Percentiles rank a stretch among this genome's conserved stretches.
Conservation (phyloP, 2,113 vertebrate genomes). For the Chunga burmeisteri region DNA sequence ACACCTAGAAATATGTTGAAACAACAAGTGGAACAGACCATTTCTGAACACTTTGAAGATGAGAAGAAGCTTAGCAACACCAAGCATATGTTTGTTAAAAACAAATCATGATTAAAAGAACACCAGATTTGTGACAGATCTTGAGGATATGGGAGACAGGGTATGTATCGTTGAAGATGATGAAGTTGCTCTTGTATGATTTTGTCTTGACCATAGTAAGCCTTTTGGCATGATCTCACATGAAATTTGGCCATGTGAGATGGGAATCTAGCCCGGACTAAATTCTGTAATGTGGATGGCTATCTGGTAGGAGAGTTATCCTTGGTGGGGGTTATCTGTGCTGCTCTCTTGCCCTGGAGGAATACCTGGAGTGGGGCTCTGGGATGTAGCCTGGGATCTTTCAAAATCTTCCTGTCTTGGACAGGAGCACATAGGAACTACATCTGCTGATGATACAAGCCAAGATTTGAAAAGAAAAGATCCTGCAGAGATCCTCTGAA, state of each 20-base stretch:
- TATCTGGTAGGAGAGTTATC: background rate
- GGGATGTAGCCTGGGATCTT: background rate
- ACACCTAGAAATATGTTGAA: background rate
- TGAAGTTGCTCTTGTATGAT: background rate
- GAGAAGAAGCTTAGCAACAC: background rate
- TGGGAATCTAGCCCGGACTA: background rate
- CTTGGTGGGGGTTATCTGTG: accelerated
- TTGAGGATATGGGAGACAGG: background rate
- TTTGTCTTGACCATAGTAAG: background rate
- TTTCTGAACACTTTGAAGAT: background rate
- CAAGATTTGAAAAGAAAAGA: background rate
- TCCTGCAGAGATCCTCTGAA: background rate
- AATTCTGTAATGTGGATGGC: background rate
- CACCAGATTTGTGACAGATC: background rate
- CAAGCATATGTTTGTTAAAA: background rate
- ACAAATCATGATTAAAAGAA: background rate
- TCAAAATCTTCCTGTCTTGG: background rate
- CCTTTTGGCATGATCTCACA: background rate
- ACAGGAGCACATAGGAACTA: background rate
- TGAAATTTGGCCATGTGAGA: background rate
- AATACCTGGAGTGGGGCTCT: background rate
- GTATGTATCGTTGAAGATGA: accelerated
- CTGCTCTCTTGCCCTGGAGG: background rate
- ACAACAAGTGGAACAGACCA: background rate
- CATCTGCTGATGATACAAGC: background rate